Conservation (phyloP, 2,797 vertebrate genomes). For the Pseudomugil gertrudae region DNA sequence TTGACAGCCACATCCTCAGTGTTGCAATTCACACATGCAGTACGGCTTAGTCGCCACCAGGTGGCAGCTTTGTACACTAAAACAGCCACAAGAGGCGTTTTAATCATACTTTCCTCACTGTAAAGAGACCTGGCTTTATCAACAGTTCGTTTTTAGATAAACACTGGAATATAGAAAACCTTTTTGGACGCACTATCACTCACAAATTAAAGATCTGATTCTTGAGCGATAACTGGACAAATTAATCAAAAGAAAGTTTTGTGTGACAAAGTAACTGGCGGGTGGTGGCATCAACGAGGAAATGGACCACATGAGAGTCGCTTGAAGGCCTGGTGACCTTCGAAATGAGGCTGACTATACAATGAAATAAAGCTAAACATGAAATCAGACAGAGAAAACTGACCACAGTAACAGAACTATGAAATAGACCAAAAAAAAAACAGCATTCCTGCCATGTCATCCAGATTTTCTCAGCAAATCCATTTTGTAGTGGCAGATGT, state of each 20-base stretch:
- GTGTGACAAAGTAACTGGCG: conserved; percentile 27
- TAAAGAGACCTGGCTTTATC: background rate
- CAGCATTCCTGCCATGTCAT: conserved; percentile 10
- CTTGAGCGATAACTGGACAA: background rate
- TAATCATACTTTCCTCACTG: background rate
- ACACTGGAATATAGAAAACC: background rate
- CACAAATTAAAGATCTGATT: background rate
- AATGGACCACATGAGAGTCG: conserved; percentile 15
- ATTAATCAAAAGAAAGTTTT: conserved; percentile 8
- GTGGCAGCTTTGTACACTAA: conserved; percentile 69
- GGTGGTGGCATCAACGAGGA: conserved; percentile 5
- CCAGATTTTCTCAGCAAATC: conserved; percentile 36
- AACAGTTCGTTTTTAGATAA: background rate
- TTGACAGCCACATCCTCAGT: background rate
- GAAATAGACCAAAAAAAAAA: background rate
- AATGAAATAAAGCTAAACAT: conserved; percentile 15
- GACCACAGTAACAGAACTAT: background rate
- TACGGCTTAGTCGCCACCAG: conserved; percentile 64
- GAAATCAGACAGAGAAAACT: conserved; percentile 10
- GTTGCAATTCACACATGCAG: conserved; percentile 21
- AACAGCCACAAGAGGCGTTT: conserved; percentile 14
- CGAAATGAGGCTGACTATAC: conserved; percentile 44
- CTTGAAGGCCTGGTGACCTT: conserved; percentile 43
- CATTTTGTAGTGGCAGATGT: conserved; percentile 39
- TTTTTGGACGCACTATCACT: background rate